phyloP scores from a whole-genome alignment of 2,113 vertebrate species.

The Paracanthobrama guichenoti region DNA sequence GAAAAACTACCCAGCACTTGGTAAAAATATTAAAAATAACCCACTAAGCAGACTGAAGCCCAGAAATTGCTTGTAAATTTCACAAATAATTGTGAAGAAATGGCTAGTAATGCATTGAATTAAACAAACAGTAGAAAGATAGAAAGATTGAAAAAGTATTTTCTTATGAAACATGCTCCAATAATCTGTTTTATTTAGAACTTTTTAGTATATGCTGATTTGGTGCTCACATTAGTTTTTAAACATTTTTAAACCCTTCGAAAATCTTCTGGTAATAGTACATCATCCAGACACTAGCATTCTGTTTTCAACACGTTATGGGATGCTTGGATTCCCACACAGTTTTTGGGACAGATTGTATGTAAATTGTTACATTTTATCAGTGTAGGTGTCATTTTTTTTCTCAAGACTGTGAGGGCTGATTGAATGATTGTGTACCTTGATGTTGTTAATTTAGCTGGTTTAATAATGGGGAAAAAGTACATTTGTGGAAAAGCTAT shows the following conservation, averaged over 20 bases:
- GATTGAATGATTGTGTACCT: background rate
- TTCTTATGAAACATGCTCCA: no score
- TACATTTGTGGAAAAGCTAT: background rate
- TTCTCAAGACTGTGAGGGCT: background rate
- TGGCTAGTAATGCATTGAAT: no score
- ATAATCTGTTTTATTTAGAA: no score
- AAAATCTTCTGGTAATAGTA: background rate
- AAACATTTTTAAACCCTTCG: background rate
- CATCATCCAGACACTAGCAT: background rate
- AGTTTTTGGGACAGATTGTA: background rate
- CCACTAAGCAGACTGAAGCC: no score
- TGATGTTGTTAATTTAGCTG: background rate
- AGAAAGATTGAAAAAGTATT: no score
- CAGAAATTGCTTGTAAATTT: no score
- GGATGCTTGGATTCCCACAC: background rate
- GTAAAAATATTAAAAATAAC: no score
- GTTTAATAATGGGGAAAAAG: background rate
- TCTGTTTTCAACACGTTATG: background rate
- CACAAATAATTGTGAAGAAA: no score
- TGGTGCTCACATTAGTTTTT: no score
- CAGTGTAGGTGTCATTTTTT: background rate
- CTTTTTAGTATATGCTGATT: no score
- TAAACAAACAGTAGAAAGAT: no score
- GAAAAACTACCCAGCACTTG: no score
- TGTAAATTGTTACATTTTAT: background rate